Conservation (phyloP, 2,888 invertebrate genomes). For the Disparrhopalites patrizii region DNA sequence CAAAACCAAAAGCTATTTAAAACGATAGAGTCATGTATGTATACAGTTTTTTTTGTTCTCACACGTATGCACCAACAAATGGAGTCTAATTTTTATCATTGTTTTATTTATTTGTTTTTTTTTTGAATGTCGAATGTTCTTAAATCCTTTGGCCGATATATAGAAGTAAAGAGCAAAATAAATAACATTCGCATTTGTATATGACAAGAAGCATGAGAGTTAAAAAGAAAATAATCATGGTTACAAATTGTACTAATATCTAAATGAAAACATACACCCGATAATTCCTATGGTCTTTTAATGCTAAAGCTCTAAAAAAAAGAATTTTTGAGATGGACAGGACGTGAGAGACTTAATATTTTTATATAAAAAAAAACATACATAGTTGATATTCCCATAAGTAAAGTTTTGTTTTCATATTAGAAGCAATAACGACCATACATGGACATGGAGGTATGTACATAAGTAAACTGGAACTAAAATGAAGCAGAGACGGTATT, state of each 20-base stretch:
- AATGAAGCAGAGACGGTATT: no score
- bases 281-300: neutral
- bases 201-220: neutral
- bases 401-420: no score
- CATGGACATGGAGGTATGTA: neutral
- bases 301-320: neutral
- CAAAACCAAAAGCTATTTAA: no score
- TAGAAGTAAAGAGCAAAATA: neutral
- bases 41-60: no score
- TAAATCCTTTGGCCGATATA: no score
- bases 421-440: no score
- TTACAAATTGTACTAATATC: neutral
- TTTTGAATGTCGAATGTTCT: neutral
- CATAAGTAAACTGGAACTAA: neutral
- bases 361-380: no score
- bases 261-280: neutral
- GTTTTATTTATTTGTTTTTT: neutral
- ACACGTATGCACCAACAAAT: no score
- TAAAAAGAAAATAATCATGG: neutral
- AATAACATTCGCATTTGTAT: neutral
- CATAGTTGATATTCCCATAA: no score
- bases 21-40: no score
- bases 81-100: no score
- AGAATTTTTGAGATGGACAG: neutral
- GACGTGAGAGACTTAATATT: constrained; percentile 7